Evolutionary conservation across 1,140 invertebrate species (phyloP).

Genomic region (Uloborus diversus): DNA sequence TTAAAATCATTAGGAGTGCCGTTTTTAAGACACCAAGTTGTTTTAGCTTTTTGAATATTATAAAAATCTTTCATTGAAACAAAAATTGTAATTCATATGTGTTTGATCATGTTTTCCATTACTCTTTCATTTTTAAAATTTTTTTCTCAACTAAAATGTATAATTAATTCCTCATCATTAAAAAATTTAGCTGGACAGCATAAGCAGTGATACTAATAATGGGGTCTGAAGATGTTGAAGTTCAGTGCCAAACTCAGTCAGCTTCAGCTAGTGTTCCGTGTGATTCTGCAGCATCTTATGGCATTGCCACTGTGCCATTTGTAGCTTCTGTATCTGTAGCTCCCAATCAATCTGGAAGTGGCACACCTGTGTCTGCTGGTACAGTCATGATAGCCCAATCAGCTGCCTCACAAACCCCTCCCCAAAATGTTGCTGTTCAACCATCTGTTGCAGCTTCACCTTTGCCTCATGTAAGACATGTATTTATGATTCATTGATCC

Average conservation of each 20-base stretch:
- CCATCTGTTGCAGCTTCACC: conserved; percentile 45
- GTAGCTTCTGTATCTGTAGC: conserved; percentile 46
- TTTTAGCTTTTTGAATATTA: too few relatives aligned
- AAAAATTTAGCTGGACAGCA: not conserved
- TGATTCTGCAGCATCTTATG: conserved; percentile 39
- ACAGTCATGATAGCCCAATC: conserved; percentile 46
- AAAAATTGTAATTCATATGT: not conserved
- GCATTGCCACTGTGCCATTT: conserved; percentile 48
- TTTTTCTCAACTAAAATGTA: not conserved
- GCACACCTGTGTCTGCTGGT: conserved; percentile 14
- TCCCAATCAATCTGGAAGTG: conserved; percentile 18
- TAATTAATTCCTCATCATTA: not conserved
- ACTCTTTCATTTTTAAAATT: not conserved
- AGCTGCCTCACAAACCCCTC: conserved; percentile 46
- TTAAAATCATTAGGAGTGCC: too few relatives aligned
- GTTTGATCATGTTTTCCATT: not conserved
- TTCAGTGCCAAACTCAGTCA: conserved; percentile 48
- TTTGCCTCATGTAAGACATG: conserved; percentile 49
- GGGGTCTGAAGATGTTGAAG: conserved; percentile 51
- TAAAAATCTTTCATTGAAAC: not conserved
- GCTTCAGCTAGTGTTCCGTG: conserved; percentile 36
- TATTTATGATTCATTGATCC: too few relatives aligned
- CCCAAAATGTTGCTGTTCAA: conserved; percentile 49
- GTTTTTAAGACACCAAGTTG: too few relatives aligned
- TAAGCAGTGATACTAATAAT: conserved; percentile 1